Base-by-base conservation (phyloP, 2,888 invertebrate species). In the Acleris emargana region DNA sequence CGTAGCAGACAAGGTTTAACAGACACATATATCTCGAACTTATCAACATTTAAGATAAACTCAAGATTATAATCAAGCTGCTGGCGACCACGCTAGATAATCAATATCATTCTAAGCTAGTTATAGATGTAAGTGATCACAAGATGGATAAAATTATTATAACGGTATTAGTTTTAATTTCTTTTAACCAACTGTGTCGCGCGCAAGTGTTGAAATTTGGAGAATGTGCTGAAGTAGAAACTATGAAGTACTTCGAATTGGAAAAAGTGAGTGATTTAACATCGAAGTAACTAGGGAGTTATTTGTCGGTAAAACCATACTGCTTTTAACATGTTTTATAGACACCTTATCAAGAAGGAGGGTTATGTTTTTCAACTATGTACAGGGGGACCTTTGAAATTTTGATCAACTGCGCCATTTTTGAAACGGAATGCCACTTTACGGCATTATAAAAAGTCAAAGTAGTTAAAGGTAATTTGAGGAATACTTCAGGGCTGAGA, bases 131-230 rank as follows among this genome's bases (percentile, higher is more conserved):
- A 16, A 45, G 25, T 20, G 13, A 17, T n/a, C 49, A 47, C 22
- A 79, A 73, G 68, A 83, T 83, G 82, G 69, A 59, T 68, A 69
- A 51, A 55, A 69, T 74, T 58, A 53, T 71, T 32, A 58, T 76
- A 52, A 68, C 71, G 17, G 32, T 75, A 17, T 1, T 78, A 32
- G 28, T 79, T 52, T 28, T 78, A 57, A 64, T 70, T 5, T 67
- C 57, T 64, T 61, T 72, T 5, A 67, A 69, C 42, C 57, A 45
- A 18, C 42, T 74, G 7, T 74, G 82, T 72, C 55, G 52, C 7
- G 76, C 77, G 1, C 90, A 91, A 77, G 80, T 90, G 1, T 13
- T 89, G 11, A 84, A 88, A 58, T 89, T 91, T 64, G 91, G 91
- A 1, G 62, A 69, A 0, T 91, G 91, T 71, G 71, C 74, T 0